These are phyloP conservation scores for Sebastes oblongus DNA, from an alignment of 2,797 vertebrate genomes.

Conservation along the genomic window DNA sequence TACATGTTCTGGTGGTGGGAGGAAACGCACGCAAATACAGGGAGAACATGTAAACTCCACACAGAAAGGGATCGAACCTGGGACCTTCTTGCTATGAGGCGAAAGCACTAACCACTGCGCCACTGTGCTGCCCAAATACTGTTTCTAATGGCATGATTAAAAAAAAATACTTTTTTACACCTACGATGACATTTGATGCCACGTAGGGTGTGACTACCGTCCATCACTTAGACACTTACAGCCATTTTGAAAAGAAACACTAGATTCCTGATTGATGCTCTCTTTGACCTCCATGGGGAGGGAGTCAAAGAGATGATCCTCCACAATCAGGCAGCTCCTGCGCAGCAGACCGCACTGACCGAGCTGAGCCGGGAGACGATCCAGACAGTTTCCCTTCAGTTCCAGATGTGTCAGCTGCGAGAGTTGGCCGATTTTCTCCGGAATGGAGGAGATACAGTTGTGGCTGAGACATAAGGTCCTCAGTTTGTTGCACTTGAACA, in stretches of 20 bases:
- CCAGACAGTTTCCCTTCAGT: conserved; percentile 96
- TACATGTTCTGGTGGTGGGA: no score
- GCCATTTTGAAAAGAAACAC: conserved; percentile 87
- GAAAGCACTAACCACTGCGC: no score
- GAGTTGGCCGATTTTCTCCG: conserved; percentile 91
- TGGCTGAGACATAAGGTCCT: conserved; percentile 93
- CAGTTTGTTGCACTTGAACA: conserved; percentile 96
- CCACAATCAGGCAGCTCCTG: conserved; percentile 91
- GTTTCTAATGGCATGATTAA: not conserved
- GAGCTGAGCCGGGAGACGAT: conserved; percentile 91
- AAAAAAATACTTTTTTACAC: not conserved
- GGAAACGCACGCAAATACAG: no score
- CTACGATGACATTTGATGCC: not conserved
- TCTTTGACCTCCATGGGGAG: conserved; percentile 95
- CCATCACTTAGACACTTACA: conserved; percentile 80
- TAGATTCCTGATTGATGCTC: conserved; percentile 91
- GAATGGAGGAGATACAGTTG: conserved; percentile 90
- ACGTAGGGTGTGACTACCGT: conserved; percentile 35
- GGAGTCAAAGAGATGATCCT: conserved; percentile 96
- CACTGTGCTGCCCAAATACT: not conserved
- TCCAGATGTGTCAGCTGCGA: conserved; percentile 93
- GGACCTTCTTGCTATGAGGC: no score
- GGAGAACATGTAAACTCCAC: no score
- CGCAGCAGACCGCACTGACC: conserved; percentile 91
- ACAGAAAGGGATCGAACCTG: no score